These are phyloP conservation scores for Baccha elongata DNA, from an alignment of 2,888 invertebrate genomes.

Conservation along the genomic window DNA sequence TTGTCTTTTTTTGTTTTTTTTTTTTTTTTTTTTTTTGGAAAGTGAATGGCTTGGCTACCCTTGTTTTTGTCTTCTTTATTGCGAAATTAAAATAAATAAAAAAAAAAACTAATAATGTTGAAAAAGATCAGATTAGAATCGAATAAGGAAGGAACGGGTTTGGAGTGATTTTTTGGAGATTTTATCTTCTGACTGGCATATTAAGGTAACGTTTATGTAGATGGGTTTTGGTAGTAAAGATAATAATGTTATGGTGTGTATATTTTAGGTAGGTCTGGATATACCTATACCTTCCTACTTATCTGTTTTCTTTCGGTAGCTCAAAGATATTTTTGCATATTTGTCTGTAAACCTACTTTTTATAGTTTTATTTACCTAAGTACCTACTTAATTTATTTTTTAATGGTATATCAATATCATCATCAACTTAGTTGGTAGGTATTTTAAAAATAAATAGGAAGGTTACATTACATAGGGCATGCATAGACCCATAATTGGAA, in stretches of 20 bases:
- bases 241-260: not conserved
- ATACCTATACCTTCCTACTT: not conserved
- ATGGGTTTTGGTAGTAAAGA: constrained; percentile 8
- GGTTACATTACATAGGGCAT: too few relatives aligned
- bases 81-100: constrained; percentile 19
- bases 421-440: too few relatives aligned
- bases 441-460: too few relatives aligned
- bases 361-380: too few relatives aligned
- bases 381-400: too few relatives aligned
- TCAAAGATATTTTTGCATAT: not conserved
- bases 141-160: constrained; percentile 53
- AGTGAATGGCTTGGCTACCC: constrained; percentile 6
- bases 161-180: constrained; percentile 12
- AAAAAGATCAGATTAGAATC: constrained; percentile 55
- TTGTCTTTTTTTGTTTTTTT: not conserved
- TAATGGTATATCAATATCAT: too few relatives aligned
- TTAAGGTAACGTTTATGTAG: constrained; percentile 26
- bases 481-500: too few relatives aligned
- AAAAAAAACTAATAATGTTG: constrained; percentile 19
- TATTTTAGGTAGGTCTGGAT: constrained; percentile 1
- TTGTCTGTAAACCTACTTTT: too few relatives aligned
- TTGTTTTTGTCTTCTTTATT: constrained; percentile 24
- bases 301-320: constrained; percentile 7
- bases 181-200: constrained; percentile 12
- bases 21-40: constrained; percentile 6